Evolutionary conservation across 2,888 invertebrate species (phyloP).

Genomic region (Heliothis peltigera): DNA sequence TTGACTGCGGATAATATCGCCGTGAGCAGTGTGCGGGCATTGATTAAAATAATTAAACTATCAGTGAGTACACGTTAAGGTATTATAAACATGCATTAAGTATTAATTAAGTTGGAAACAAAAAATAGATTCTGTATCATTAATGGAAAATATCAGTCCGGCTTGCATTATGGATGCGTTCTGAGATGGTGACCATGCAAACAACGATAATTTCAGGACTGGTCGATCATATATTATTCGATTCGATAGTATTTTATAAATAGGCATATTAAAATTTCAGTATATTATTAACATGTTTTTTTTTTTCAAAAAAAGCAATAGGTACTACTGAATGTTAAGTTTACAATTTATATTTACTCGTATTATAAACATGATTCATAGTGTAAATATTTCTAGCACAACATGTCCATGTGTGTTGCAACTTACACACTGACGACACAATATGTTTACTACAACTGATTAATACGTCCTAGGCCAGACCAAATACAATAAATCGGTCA

Average conservation of each 20-base stretch:
- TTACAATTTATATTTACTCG: too few relatives aligned
- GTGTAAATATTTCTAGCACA: background rate
- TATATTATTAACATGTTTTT: too few relatives aligned
- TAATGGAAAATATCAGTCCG: conserved; percentile 75
- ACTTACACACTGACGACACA: background rate
- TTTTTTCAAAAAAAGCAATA: too few relatives aligned
- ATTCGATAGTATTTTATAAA: too few relatives aligned
- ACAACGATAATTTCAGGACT: conserved; percentile 22
- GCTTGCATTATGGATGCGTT: conserved; percentile 76
- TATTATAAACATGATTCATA: background rate
- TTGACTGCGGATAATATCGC: conserved; percentile 35
- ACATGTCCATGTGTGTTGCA: background rate
- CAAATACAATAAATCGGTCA: conserved; percentile 40
- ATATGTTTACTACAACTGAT: conserved; percentile 1
- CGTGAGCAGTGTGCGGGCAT: conserved; percentile 51
- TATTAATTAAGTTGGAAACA: conserved; percentile 84
- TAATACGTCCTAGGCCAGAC: conserved; percentile 12
- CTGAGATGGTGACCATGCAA: conserved; percentile 58
- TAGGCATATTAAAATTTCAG: too few relatives aligned
- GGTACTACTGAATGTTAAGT: too few relatives aligned
- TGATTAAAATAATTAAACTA: conserved; percentile 81
- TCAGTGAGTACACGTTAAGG: conserved; percentile 75
- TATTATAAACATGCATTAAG: conserved; percentile 80
- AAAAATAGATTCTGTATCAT: conserved; percentile 79
- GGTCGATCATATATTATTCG: too few relatives aligned